Conservation (phyloP, 2,888 invertebrate genomes). For the Spilarctia lutea region DNA sequence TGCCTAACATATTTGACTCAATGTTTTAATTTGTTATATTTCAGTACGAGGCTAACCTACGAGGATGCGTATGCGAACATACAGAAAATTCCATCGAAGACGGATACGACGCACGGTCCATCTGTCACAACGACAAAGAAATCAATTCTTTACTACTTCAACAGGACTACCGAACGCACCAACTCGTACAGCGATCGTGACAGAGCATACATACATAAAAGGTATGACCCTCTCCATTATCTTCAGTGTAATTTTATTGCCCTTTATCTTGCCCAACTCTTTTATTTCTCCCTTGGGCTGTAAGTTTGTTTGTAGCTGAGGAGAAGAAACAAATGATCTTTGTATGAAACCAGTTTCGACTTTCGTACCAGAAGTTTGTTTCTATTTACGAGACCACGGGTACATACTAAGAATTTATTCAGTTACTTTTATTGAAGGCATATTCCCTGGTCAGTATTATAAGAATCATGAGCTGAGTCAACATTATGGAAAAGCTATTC, state of each 20-base stretch:
- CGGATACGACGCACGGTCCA: not conserved
- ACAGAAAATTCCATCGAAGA: not conserved
- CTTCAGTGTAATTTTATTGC: not conserved
- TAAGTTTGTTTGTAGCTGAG: no score
- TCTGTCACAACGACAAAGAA: not conserved
- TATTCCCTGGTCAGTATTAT: no score
- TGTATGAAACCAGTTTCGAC: no score
- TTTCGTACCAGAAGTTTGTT: no score
- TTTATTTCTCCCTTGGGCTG: no score
- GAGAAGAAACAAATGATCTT: no score
- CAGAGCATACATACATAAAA: not conserved
- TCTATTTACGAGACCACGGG: no score
- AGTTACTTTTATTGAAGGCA: no score
- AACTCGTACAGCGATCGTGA: not conserved
- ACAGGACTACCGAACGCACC: not conserved
- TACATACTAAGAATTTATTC: no score
- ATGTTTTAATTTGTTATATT: not conserved
- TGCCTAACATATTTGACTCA: not conserved
- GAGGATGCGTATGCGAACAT: not conserved
- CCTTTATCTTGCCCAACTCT: no score
- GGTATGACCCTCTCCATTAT: not conserved
- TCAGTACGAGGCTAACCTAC: not conserved
- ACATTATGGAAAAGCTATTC: no score
- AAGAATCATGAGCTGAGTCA: no score
- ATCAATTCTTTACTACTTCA: not conserved